Evolutionary conservation across 2,888 invertebrate species (phyloP), one percentile per base, ranked within the genome.

Genomic region (Drosophila quinaria): DNA sequence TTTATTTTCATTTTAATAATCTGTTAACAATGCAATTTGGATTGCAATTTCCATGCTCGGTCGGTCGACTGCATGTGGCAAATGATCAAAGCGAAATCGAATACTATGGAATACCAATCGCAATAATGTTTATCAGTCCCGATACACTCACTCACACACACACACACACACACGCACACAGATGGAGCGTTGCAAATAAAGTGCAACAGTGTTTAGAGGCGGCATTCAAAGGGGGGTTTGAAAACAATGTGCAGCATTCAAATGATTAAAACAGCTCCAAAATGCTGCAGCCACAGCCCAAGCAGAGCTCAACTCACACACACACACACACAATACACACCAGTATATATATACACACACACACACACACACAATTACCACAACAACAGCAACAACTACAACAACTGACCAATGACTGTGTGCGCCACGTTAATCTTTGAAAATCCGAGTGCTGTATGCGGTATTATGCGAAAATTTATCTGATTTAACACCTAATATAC

Each of bases 401-500:
- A 75, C 74, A 74, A 86, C 80, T 78, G 74, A 69, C 78, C 84
- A 80, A 71, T 70, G 69, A 81, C 74, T 82, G 80, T 80, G 83
- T 78, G 80, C 78, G 76, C 75, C 81, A 87, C 92, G 92, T 92
- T 92, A 92, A 92, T 92, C 92, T 92, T 90, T 89, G 90, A 91
- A 92, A 92, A 92, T 92, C 92, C 92, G 91, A 92, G 92, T 92
- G 92, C 92, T 92, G 92, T 91, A 92, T 92, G 92, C 92, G 92
- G 92, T 92, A 92, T 92, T 92, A 92, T 92, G 92, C 92, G 92
- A 92, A 92, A 93, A 93, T 93, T 93, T 93, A 93, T 93, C 93
- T 93, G 93, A 93, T 93, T 93, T 93, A 93, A 93, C 93, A 93
- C 93, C 93, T 93, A 93, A 93, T 93, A 93, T 93, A 93, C 93